phyloP scores from a whole-genome alignment of 2,797 vertebrate genomes.

The Micropoecilia bifurca region DNA sequence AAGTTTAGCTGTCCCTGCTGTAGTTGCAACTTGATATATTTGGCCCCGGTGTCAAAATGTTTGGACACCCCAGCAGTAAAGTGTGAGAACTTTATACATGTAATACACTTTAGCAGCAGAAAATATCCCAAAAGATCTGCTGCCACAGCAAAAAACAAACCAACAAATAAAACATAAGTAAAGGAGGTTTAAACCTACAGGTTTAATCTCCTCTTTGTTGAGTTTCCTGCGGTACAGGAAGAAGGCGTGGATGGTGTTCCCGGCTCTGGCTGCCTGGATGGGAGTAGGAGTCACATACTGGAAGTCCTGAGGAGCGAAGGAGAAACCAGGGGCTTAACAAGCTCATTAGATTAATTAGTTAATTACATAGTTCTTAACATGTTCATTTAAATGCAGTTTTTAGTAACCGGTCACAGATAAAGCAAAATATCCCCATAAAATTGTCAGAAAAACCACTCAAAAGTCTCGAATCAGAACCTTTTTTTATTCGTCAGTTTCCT shows the following conservation, averaged over 20 bases:
- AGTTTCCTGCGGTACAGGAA: constrained; percentile 84
- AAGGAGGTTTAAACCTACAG: constrained; percentile 71
- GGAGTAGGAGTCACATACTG: constrained; percentile 88
- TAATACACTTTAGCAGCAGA: background rate
- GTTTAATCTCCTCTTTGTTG: constrained; percentile 84
- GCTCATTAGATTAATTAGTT: background rate
- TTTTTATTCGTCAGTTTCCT: background rate
- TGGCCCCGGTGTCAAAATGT: too few species aligned
- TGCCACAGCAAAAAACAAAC: background rate
- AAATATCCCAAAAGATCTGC: constrained; percentile 21
- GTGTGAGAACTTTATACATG: background rate
- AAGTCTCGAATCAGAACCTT: background rate
- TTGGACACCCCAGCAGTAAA: too few species aligned
- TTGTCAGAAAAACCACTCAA: too few species aligned
- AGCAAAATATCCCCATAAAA: too few species aligned
- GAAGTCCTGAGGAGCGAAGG: constrained; percentile 83
- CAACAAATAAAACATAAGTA: constrained; percentile 16
- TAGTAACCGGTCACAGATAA: too few species aligned
- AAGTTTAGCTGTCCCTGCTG: too few species aligned
- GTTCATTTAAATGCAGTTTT: background rate
- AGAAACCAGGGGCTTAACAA: background rate
- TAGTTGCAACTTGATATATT: too few species aligned
- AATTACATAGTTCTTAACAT: background rate
- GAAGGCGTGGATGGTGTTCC: constrained; percentile 81
- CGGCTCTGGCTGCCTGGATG: constrained; percentile 85